Conservation (phyloP, 2,113 vertebrate species). For the Chaetodon trifascialis region DNA sequence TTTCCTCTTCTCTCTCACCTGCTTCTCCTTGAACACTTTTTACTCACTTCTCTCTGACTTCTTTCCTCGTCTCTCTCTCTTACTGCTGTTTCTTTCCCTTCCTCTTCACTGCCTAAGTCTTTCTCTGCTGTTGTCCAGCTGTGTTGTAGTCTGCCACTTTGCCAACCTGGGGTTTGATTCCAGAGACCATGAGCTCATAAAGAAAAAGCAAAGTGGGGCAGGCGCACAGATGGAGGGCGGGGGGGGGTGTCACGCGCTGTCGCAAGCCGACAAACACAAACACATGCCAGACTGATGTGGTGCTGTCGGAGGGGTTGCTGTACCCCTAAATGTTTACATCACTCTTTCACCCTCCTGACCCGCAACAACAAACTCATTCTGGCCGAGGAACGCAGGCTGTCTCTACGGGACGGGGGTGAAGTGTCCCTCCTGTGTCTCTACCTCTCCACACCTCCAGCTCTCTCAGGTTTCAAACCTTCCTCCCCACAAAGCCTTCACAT, state of each 20-base stretch:
- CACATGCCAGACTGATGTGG: conserved; percentile 65
- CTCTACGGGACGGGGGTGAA: conserved; percentile 46
- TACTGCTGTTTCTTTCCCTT: neutral
- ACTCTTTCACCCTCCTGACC: conserved; percentile 9
- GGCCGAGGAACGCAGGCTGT: conserved; percentile 29
- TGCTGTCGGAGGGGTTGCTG: neutral
- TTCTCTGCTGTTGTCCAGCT: conserved; percentile 10
- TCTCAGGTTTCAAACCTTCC: conserved; percentile 50
- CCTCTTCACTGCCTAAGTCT: neutral
- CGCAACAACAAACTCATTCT: conserved; percentile 59
- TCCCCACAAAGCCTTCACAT: conserved; percentile 22
- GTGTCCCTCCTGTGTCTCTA: neutral
- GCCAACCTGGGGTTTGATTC: conserved; percentile 18
- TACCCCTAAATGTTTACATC: conserved; percentile 41
- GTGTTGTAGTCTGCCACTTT: conserved; percentile 21
- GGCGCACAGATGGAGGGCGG: neutral
- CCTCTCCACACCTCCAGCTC: neutral
- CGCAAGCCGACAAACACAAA: conserved; percentile 47
- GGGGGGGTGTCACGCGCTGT: conserved; percentile 54
- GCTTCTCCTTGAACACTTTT: neutral
- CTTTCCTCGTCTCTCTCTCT: neutral
- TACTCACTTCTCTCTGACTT: neutral
- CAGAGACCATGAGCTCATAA: conserved; percentile 55
- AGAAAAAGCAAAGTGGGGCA: conserved; percentile 51
- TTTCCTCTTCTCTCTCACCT: neutral